Base-by-base conservation (phyloP, 2,113 vertebrate species). In the Ifrita kowaldi region DNA sequence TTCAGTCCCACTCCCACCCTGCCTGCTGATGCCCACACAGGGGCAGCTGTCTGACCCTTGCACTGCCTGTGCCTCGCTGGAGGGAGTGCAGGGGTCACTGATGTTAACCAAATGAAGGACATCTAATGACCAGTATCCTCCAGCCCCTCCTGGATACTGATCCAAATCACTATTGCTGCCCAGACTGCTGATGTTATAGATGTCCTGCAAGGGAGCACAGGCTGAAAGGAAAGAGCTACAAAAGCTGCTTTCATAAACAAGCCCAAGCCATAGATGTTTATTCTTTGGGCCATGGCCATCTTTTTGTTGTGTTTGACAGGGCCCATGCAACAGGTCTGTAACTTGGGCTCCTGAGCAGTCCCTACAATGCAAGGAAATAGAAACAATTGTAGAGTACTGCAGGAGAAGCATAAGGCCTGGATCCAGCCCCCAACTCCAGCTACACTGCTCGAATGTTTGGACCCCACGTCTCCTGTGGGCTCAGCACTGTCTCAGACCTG, bases 61-160 rank as follows among this genome's bases (percentile, higher is more conserved):
- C 30, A 5, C 47, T 16, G 20, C 3, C 59, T 15, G 26, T 35
- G 47, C 80, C 30, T 49, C 0, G 0, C 52, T 52, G 60, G 27
- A 41, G 30, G 57, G 64, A 42, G 16, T 8, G 32, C 49, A 32
- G 65, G 12, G 2, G 3, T 52, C 28, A 9, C 87, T 53, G 39
- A 3, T 10, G 28, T 4, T 13, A 35, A 16, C 8, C 20, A 22
- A 11, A n/a, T 18, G 39, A 78, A 21, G 3, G 8, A 87, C n/a
- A 74, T 28, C 30, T 22, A 15, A 52, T 3, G 13, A 46, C 28
- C 39, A 9, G 11, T 1, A 3, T n/a, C 33, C 71, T 84, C 73
- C 32, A 33, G 33, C 18, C n/a, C 10, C 13, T 93, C 33, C 57
- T 70, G 46, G 46, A 22, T 47, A 47, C 46, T 47, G 47, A 52